Evolutionary conservation across 2,113 vertebrate species (phyloP), one percentile per base, ranked within the genome.

Genomic region (Mus pahari): DNA sequence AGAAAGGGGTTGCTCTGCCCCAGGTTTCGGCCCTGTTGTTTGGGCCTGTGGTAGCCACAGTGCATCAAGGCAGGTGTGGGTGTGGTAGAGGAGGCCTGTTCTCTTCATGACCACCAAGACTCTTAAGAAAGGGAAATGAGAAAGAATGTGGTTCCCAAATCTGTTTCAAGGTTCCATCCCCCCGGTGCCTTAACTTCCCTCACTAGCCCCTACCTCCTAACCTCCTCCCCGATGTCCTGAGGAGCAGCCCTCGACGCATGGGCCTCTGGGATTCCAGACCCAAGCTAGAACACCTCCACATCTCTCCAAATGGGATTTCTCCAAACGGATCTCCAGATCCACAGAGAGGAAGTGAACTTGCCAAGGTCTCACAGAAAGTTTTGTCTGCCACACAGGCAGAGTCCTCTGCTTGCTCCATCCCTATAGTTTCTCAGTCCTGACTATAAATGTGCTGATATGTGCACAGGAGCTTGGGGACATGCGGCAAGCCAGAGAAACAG

Each of bases 271-370:
- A 1, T 31, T 53, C 7, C 60, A n/a, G 10, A 39, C 26, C 11
- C 45, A 66, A 53, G 74, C 55, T 73, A 20, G 31, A 16, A 48
- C 24, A 58, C 28, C 60, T 78, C 39, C 7, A 1, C 26, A 19
- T 26, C n/a, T 64, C 62, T 64, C 62, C 66, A 36, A 68, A 68
- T 68, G 66, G 48, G 7, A 7, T 48, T 48, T 64, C 62, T 64
- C 62, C 66, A 36, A 68, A 68, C 33, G 66, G 66, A 36, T 68
- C 31, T 36, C 11, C 12, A 74, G 31, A 33, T 36, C 14, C 42
- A 86, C n/a, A 83, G 42, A 89, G 50, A 92, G 91, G 60, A 90
- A 74, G 74, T 68, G 20, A 94, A 11, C 62, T 77, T 42, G 31
- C 64, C 77, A 58, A 13, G 16, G 53, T 78, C 78, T 81, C 60